Conservation (phyloP, 2,113 vertebrate genomes). For the Phrynosoma blainvillii region DNA sequence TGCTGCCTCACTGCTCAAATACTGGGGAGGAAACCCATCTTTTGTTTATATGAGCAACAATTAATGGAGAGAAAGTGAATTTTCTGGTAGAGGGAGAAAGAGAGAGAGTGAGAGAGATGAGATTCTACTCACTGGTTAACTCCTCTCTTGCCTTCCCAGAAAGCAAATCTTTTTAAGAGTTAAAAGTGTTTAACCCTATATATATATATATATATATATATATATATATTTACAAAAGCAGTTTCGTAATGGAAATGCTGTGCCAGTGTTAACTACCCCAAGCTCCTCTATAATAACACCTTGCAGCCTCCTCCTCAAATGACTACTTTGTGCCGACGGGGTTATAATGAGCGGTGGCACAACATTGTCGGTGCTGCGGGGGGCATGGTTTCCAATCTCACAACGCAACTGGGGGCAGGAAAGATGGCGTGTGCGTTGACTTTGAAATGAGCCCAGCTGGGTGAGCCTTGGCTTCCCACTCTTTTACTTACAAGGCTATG, state of each 20-base stretch:
- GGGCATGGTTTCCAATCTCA: slow-evolving; percentile 73
- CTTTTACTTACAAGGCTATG: slow-evolving; percentile 12
- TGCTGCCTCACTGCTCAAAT: slow-evolving; percentile 25
- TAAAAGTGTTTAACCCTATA: too few species aligned
- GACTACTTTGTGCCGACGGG: slow-evolving; percentile 65
- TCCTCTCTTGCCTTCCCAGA: slow-evolving; percentile 24
- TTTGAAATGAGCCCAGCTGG: slow-evolving; percentile 52
- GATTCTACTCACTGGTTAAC: slow-evolving; percentile 22
- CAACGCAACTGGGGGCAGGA: slow-evolving; percentile 69
- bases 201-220: too few species aligned
- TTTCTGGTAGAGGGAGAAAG: neutral
- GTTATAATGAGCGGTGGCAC: slow-evolving; percentile 72
- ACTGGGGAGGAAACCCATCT: too few species aligned
- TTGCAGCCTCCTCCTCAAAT: slow-evolving; percentile 72
- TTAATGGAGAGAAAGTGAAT: slow-evolving; percentile 6
- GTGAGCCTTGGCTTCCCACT: neutral
- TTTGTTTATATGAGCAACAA: slow-evolving; percentile 35
- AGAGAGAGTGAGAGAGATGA: neutral
- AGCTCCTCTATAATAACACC: slow-evolving; percentile 57
- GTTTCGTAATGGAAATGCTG: slow-evolving; percentile 64
- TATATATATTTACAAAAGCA: neutral
- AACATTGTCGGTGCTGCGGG: slow-evolving; percentile 64
- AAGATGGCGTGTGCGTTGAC: slow-evolving; percentile 37
- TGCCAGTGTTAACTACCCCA: slow-evolving; percentile 58
- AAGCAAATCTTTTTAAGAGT: slow-evolving; percentile 40